Base-by-base conservation (phyloP, 1,140 invertebrate genomes). In the Trichonephila clavata region DNA sequence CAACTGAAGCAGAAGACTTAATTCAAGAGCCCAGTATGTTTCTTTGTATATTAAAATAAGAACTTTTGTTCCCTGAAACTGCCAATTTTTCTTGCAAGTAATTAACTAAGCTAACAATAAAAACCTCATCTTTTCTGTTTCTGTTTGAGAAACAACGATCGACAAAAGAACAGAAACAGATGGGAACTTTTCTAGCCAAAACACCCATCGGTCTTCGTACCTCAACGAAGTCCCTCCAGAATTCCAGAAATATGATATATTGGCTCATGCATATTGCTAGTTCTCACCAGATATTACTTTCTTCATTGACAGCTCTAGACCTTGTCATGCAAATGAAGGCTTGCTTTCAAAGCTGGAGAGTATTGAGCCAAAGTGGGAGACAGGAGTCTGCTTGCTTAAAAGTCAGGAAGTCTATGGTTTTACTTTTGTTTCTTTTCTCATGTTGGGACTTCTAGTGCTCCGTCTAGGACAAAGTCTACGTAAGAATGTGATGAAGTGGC, bases 251-350 rank as follows among this genome's bases (percentile, higher is more conserved):
- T 63, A 32, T 43, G 32, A 65, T 27, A 87, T 65, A 87, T 43
- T 87, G 61, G 59, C 59, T 65, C 63, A 50, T 89, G 16, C 63
- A 71, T 71, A 24, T 57, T 14, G 27, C 86, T 88, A 65, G 60
- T 68, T 88, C 61, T 32, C 61, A 10, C 20, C 39, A 24, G 63
- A 68, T 89, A 89, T 89, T 71, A 89, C 63, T 71, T 89, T 89
- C 63, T 50, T 77, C 86, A 89, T 65, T 68, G 86, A 50, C 86
- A 89, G 60, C 59, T 65, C 32, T 20, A 87, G 24, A 87, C 86
- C 86, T 87, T 87, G 86, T 87, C 60, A 87, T 87, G 86, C 60
- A 87, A 87, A 87, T 87, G 86, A 86, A 63, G 24, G 10, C 32
- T 14, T 32, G 32, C 21, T 20, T 14, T 61, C 84, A 59, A n/a